Conservation (phyloP, 2,888 invertebrate species). For the Thera britannica region DNA sequence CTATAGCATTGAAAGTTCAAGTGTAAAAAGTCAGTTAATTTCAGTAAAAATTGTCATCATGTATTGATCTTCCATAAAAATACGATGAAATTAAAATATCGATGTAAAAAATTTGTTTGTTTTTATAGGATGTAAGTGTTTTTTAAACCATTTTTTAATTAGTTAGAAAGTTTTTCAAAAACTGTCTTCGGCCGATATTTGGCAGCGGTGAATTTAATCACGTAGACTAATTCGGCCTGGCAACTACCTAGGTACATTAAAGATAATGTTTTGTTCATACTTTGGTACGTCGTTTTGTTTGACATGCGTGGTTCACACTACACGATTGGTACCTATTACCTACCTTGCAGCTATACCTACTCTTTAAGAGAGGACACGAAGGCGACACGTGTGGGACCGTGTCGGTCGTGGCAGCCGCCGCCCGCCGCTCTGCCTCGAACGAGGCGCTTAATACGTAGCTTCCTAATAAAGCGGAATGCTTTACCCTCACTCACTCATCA, state of each 20-base stretch:
- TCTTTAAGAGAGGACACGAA: constrained; percentile 48
- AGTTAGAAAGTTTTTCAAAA: constrained; percentile 17
- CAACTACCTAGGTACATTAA: constrained; percentile 36
- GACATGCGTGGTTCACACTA: constrained; percentile 52
- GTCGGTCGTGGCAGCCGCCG: too few relatives aligned
- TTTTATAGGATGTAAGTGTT: constrained; percentile 48
- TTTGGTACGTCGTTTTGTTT: constrained; percentile 46
- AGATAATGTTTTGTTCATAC: constrained; percentile 43
- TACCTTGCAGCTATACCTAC: neutral
- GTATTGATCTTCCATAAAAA: constrained; percentile 85
- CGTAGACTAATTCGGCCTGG: constrained; percentile 44
- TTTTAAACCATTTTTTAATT: neutral
- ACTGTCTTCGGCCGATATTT: constrained; percentile 41
- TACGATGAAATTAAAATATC: constrained; percentile 85
- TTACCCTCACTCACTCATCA: constrained; percentile 49
- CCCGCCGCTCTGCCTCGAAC: constrained; percentile 33
- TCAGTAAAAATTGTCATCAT: constrained; percentile 81
- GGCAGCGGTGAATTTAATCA: constrained; percentile 47
- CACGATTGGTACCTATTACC: constrained; percentile 52
- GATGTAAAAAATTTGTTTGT: constrained; percentile 81
- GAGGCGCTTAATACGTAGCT: constrained; percentile 72
- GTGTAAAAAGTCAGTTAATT: constrained; percentile 83
- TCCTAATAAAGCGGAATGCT: constrained; percentile 75
- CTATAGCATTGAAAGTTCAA: constrained; percentile 83
- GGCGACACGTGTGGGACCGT: constrained; percentile 57